Base-by-base conservation (phyloP, 2,113 vertebrate genomes). In the Oxyruncus cristatus region DNA sequence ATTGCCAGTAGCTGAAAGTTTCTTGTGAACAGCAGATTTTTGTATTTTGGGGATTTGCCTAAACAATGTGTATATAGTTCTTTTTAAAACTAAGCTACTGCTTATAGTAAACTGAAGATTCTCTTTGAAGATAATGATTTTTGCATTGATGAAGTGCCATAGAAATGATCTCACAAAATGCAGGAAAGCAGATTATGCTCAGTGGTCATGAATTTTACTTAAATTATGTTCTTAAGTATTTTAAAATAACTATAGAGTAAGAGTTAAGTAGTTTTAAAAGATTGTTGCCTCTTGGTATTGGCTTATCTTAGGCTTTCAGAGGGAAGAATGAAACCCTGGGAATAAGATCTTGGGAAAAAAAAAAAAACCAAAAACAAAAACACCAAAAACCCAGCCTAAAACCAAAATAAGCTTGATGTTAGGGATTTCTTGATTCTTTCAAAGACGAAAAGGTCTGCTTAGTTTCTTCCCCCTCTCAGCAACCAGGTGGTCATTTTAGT, bases 351-450 rank as follows among this genome's bases (percentile, higher is more conserved):
- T 67, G 4, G 5, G 10, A 32, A 78, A 68, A 50, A n/a, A n/a
- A n/a, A n/a, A 67, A 10, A 0, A 4, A 53, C 2, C 17, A 37
- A 82, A 37, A 3, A 3, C 24, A n/a, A n/a, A 67, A 10, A 0
- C 5, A 53, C 2, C 17, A 37, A 82, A 37, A 3, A 3, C 24
- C 37, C 24, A 77, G 12, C 12, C 12, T 52, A 33, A 47, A 70
- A 11, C 9, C 1, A 56, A 78, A 59, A 22, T n/a, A 66, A 65
- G 27, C 33, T 50, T 71, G 20, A 8, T 30, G 16, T 35, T 81
- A 19, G 20, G 12, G 5, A 13, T 73, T 79, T 87, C 26, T 68
- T 52, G 30, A 70, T 63, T 44, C 71, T 83, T 87, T 79, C 39
- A 30, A 66, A 74, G 19, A 12, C 11, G 13, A 75, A 56, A 70